A percentile compares a stretch with the other conserved stretches of the same genome.
phyloP scores from a whole-genome alignment of 2,888 invertebrate genomes.

The Gibbula magus region DNA sequence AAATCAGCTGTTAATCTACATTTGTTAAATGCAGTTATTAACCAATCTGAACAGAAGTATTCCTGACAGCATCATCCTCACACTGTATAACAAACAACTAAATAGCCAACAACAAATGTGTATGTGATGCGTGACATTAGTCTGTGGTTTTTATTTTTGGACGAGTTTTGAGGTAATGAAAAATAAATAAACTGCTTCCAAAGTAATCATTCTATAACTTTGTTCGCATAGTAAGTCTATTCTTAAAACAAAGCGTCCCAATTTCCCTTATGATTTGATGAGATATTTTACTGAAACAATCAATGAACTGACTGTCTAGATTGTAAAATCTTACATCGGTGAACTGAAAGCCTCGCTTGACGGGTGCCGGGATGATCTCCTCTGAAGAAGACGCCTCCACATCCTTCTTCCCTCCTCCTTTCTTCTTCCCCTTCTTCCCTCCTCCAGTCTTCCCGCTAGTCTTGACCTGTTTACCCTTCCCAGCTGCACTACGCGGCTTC shows the following conservation, averaged over 20 bases:
- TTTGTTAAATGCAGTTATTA: neutral
- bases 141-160: no score
- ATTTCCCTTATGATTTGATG: no score
- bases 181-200: no score
- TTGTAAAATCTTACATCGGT: neutral
- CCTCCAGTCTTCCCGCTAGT: no score
- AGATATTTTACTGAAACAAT: no score
- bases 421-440: conserved; percentile 9
- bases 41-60: neutral
- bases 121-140: no score
- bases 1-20: neutral
- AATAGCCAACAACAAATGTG: no score
- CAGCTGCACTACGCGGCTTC: no score
- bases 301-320: no score
- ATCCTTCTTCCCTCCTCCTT: neutral
- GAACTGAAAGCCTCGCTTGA: conserved; percentile 22
- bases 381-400: conserved; percentile 11
- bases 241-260: no score
- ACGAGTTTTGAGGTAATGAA: no score
- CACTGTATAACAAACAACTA: neutral
- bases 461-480: no score
- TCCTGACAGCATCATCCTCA: neutral
- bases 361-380: conserved; percentile 15
- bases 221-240: neutral
- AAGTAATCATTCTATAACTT: neutral